Evolutionary conservation across 1,140 invertebrate species (phyloP), one percentile per base, ranked within the genome.

Genomic region (Bombus difficillimus): DNA sequence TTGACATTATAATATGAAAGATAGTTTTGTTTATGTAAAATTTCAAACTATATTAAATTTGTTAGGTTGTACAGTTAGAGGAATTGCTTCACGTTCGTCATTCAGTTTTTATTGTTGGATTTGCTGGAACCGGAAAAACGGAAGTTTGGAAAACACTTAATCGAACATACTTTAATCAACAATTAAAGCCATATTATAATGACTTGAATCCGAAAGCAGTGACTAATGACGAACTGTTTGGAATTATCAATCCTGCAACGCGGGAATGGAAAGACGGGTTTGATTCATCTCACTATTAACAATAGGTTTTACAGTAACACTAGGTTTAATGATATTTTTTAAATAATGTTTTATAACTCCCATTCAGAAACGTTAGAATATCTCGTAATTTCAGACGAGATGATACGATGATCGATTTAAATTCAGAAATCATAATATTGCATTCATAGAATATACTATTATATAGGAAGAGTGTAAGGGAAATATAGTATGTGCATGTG

Each of bases 221-320:
- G 10, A 99, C 98, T 1, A 99, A 98, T 91, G 98, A 99, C 92
- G 99, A 99, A 94, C 95, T 99, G 34, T 99, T 99, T 95, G 99
- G 99, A 22, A 97, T 99, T 72, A 99, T 99, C 79, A 99, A 99
- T 96, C 98, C 98, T 25, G 96, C 98, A 0, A 99, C 99, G 0
- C 96, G 98, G 91, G 99, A 99, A 96, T 99, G 99, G 98, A 99
- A 98, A 94, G 98, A 99, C 94, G 98, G 98, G 93, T 95, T 97
- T 69, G 88, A 69, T 64, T 32, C 41, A 53, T 34, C 34, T 64
- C 9, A 2, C 9, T 18, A 10, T 43, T 73, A 66, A 62, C 3
- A n/a, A 62, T 62, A 62, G 3, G 3, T 62, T 4, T 28, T 6
- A 47, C 47, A 47, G 5, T 10, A 18, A 18, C 47, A 18, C 15